These are phyloP conservation scores for Apoda limacodes DNA, from an alignment of 2,888 invertebrate genomes.

Conservation along the genomic window DNA sequence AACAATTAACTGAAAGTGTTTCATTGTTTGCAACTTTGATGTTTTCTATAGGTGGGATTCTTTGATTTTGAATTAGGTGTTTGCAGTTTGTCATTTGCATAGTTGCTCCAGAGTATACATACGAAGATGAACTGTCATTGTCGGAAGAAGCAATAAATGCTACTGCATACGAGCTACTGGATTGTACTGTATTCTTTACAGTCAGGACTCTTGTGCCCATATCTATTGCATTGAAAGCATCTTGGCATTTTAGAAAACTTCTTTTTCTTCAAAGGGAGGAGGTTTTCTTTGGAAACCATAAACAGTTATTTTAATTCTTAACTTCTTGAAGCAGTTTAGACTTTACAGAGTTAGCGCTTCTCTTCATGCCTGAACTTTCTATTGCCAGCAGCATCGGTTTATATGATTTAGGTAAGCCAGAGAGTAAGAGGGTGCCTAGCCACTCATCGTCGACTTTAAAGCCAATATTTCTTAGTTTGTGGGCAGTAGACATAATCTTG, in stretches of 20 bases:
- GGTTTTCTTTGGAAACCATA: no score
- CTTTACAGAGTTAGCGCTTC: conserved; percentile 11
- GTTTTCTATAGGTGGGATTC: conserved; percentile 3
- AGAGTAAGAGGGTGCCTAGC: conserved; percentile 7
- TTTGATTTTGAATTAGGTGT: conserved; percentile 7
- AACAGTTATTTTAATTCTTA: not conserved
- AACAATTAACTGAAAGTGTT: conserved; percentile 11
- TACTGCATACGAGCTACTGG: conserved; percentile 10
- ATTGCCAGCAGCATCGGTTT: conserved; percentile 16
- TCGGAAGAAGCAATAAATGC: conserved; percentile 9
- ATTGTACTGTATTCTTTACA: conserved; percentile 1
- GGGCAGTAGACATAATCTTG: no score
- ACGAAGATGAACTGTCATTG: conserved; percentile 10
- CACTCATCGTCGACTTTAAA: not conserved
- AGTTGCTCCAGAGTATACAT: conserved; percentile 17
- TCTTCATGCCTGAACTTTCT: conserved; percentile 12
- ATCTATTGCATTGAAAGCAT: conserved; percentile 1
- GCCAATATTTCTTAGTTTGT: no score
- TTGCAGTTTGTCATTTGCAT: conserved; percentile 11
- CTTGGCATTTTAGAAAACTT: not conserved
- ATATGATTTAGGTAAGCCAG: conserved; percentile 14
- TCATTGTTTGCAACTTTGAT: conserved; percentile 18
- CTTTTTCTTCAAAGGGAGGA: not conserved
- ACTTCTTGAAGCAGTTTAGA: conserved; percentile 11
- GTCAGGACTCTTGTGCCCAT: conserved; percentile 1